Evolutionary conservation across 2,113 vertebrate species (phyloP), one percentile per base, ranked within the genome.

Genomic region (Trogon melanurus): DNA sequence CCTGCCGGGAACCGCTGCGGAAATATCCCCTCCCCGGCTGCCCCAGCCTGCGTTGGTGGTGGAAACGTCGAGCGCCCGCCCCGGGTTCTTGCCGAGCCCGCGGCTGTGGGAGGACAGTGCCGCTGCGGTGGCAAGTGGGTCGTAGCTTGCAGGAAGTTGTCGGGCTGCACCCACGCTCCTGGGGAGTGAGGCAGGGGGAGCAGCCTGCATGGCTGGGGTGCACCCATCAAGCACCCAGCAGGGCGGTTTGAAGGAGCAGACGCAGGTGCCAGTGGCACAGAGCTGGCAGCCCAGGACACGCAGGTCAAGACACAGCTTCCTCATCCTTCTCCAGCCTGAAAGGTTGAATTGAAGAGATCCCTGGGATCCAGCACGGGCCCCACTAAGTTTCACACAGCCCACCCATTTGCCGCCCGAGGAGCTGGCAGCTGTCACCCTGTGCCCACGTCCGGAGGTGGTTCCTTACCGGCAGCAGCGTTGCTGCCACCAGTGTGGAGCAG

Each of bases 121-220:
- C 2, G 11, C 16, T 0, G n/a, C 1, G 2, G 27, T 10, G 21
- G 10, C n/a, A 44, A 0, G 6, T 22, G 60, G 38, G 23, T 16
- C 1, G 4, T 10, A 13, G 62, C 29, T 51, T 13, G 30, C 86
- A 81, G 86, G 51, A 71, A 95, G 45, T 41, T 2, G 0, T 4
- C 5, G 15, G 50, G n/a, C 38, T 34, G 64, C 65, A 17, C 50
- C 79, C 79, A 64, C 3, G 2, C 4, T 4, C 23, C 22, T 1
- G 1, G 45, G 21, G 22, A 78, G 38, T 0, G 15, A 34, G 88
- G 88, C 34, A 8, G 22, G 17, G 61, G 4, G 6, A 27, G 20
- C 41, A 56, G 25, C 27, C 36, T 7, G 20, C 0, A 1, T 1
- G 6, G 17, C 6, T n/a, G 66, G 44, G 54, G 29, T 51, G 62